Base-by-base conservation (phyloP, 1,140 invertebrate genomes). In the Periplaneta americana region DNA sequence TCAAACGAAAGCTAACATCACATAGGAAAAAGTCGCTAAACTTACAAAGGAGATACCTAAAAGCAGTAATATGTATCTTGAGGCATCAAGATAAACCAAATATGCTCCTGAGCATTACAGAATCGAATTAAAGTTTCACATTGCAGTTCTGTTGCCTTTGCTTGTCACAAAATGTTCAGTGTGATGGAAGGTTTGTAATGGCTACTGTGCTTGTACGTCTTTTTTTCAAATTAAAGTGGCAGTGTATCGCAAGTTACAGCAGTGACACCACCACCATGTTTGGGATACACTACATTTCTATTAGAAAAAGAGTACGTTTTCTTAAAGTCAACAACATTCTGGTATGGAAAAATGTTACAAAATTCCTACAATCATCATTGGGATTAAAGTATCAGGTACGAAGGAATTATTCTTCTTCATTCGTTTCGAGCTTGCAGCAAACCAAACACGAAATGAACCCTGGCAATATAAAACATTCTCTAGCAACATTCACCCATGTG, bases 351-450 rank as follows among this genome's bases (percentile, higher is more conserved):
- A 78, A 78, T 28, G 22, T 78, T 78, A 78, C 76, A 78, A 78
- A 78, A 78, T 36, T 36, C 76, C 35, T 78, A 78, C 28, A 78
- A 78, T 78, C 35, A 80, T 80, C 80, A 66, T 36, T 80, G 80
- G 80, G 80, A 80, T 80, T 34, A 75, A 75, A 75, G 66, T 80
- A 80, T 80, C 80, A 80, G 80, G 80, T 80, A 80, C 80, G 9
- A 80, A 75, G 80, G 80, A 80, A 80, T 80, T 80, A 31, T 48
- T 80, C 33, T 76, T 36, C 33, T 78, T 39, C 76, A 22, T 78
- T 32, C n/a, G 13, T 66, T 36, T 36, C 35, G 28, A 78, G 17
- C 36, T 36, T 78, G 76, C 28, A 36, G n/a, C 76, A 36, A 78
- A 78, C n/a, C 13, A 34, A 75, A 75, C 34, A 75, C 15, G 9